phyloP scores from a whole-genome alignment of 1,140 invertebrate species.

The Scaptomyza pallida region DNA sequence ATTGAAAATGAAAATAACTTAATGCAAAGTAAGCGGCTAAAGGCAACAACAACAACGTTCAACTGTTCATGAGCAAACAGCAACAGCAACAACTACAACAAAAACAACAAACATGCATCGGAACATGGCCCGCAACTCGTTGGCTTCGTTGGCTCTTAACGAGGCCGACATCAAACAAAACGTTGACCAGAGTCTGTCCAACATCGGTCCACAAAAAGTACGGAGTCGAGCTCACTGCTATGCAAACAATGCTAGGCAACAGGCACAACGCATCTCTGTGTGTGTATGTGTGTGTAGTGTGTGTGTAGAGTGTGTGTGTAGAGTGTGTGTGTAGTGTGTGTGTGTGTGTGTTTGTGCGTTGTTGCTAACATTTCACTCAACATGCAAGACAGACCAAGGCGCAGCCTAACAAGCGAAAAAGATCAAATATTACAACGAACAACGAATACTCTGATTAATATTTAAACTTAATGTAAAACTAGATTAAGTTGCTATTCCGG shows the following conservation, averaged over 20 bases:
- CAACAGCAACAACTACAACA: constrained; percentile 27
- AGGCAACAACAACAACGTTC: constrained; percentile 52
- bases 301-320: constrained; percentile 43
- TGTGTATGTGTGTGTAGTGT: constrained; percentile 20
- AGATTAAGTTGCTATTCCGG: too few relatives aligned
- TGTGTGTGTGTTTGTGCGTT: constrained; percentile 48
- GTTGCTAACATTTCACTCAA: constrained; percentile 80
- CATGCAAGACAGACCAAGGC: constrained; percentile 48
- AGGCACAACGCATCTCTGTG: constrained; percentile 29
- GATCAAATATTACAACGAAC: constrained; percentile 20
- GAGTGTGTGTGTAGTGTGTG: constrained; percentile 20
- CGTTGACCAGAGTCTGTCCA: constrained; percentile 57
- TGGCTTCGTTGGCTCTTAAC: constrained; percentile 82
- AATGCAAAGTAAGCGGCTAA: constrained; percentile 77
- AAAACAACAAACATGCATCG: constrained; percentile 37
- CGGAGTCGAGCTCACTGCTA: constrained; percentile 60
- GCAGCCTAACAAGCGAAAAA: constrained; percentile 33
- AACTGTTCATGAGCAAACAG: constrained; percentile 79
- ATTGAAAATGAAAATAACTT: constrained; percentile 82
- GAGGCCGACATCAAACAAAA: constrained; percentile 82
- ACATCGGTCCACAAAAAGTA: constrained; percentile 34
- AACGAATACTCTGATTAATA: constrained; percentile 18
- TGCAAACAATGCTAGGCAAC: constrained; percentile 75
- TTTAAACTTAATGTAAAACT: neutral
- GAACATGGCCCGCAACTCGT: constrained; percentile 72